A percentile compares a stretch with the other conserved stretches of the same genome.
These are phyloP conservation scores for Augochlora pura DNA, from an alignment of 1,140 invertebrate genomes.

Conservation along the genomic window DNA sequence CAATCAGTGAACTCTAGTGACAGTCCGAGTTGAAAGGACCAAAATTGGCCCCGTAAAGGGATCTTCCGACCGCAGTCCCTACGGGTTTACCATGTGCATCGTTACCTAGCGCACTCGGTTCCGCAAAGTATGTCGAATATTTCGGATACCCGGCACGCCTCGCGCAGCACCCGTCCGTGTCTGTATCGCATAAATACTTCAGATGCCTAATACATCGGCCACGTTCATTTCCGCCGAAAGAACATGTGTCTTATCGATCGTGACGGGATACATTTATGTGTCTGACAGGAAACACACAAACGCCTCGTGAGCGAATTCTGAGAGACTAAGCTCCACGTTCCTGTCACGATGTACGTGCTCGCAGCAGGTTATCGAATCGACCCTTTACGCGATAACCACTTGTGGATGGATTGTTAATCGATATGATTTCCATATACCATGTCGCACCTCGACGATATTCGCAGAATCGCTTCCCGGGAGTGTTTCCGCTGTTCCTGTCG, in stretches of 20 bases:
- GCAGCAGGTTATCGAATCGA: too few species aligned
- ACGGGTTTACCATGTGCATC: too few species aligned
- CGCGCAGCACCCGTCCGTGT: conserved; percentile 3
- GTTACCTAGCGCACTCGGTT: background rate
- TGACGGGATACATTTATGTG: background rate
- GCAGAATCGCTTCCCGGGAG: too few species aligned
- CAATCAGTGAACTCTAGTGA: too few species aligned
- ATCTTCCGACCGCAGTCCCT: too few species aligned
- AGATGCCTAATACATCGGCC: conserved; percentile 3
- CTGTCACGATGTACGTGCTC: too few species aligned
- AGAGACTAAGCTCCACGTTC: background rate
- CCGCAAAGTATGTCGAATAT: background rate
- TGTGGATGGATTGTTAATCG: background rate
- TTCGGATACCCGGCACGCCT: background rate
- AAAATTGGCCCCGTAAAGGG: too few species aligned
- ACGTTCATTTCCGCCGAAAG: background rate
- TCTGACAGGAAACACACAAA: background rate
- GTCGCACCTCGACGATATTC: too few species aligned
- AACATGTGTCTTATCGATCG: conserved; percentile 10
- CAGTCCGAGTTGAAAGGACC: too few species aligned
- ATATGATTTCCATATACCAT: background rate
- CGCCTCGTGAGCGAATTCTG: background rate
- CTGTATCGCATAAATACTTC: background rate
- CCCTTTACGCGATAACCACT: background rate
- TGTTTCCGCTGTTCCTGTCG: too few species aligned